Conservation (phyloP, 2,797 vertebrate genomes). For the Valencia hispanica region DNA sequence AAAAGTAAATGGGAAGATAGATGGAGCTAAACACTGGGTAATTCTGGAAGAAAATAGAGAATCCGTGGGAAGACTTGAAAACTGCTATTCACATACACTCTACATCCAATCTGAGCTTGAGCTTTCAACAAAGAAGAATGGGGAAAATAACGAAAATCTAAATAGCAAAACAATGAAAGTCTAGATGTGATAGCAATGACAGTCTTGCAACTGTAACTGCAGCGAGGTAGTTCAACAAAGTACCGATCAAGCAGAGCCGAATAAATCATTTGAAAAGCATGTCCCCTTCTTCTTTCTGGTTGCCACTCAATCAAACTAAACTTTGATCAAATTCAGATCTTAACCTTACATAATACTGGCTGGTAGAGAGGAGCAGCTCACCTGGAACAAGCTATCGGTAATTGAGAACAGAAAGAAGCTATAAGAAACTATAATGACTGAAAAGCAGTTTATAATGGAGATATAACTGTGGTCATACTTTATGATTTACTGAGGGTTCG, state of each 20-base stretch:
- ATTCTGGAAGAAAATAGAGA: not conserved
- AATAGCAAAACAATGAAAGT: not conserved
- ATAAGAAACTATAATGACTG: no score
- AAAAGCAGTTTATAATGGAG: no score
- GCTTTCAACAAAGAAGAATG: not conserved
- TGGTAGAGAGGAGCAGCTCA: not conserved
- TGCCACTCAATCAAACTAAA: not conserved
- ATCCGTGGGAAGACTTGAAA: not conserved
- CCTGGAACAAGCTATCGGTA: no score
- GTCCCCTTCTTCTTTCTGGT: not conserved
- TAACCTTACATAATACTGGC: not conserved
- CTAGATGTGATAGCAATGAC: no score
- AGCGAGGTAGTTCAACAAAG: not conserved
- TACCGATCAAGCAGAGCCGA: not conserved
- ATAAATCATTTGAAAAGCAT: not conserved
- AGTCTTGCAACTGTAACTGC: not conserved
- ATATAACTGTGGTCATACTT: not conserved
- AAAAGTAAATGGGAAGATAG: not conserved
- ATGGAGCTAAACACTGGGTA: not conserved
- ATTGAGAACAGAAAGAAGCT: no score
- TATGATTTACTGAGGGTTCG: not conserved
- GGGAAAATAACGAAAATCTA: not conserved
- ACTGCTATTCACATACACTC: not conserved
- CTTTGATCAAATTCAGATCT: not conserved
- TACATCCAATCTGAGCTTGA: not conserved